Base-by-base conservation (phyloP, 2,113 vertebrate genomes). In the Bubo blakistoni region DNA sequence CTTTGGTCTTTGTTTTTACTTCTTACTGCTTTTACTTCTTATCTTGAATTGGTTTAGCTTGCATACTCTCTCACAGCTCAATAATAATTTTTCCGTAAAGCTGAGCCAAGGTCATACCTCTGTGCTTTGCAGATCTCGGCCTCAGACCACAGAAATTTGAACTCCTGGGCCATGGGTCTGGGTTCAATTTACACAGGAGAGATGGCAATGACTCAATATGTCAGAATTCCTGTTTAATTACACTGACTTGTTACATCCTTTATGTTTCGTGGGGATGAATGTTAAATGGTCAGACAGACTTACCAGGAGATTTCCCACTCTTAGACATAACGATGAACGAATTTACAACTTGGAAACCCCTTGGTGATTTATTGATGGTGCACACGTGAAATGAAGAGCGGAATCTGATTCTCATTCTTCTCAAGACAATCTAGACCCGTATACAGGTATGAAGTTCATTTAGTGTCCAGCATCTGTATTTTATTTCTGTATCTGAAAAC, bases 401-500 rank as follows among this genome's bases (percentile, higher is more conserved):
- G 58, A 81, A 81, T 59, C 32, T 92, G 38, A 63, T 70, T 88
- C 29, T 83, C 6, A 12, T 77, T 83, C 30, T 91, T 61, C 21
- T 77, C 77, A 26, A 77, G 58, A 65, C 16, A 44, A 15, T 52
- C 76, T 77, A 88, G 62, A 69, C 26, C 46, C 3, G 2, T 40
- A 42, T 7, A 51, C 11, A 84, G 46, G 73, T 42, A 81, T 2
- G 8, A 88, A n/a, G 12, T 58, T 89, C 42, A 42, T 27, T 54
- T 73, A 34, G 19, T 86, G 12, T 57, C 22, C 72, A 65, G 51
- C 4, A 5, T 78, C 63, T 83, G 49, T 74, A 44, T 90, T 93
- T 92, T 76, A 63, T 88, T 93, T 83, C 58, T 86, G 5, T 89
- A 54, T 81, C 76, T 91, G 21, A 91, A 93, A 94, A 81, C 71